Evolutionary conservation across 2,888 invertebrate species (phyloP).

Genomic region (Rhagonycha lutea): DNA sequence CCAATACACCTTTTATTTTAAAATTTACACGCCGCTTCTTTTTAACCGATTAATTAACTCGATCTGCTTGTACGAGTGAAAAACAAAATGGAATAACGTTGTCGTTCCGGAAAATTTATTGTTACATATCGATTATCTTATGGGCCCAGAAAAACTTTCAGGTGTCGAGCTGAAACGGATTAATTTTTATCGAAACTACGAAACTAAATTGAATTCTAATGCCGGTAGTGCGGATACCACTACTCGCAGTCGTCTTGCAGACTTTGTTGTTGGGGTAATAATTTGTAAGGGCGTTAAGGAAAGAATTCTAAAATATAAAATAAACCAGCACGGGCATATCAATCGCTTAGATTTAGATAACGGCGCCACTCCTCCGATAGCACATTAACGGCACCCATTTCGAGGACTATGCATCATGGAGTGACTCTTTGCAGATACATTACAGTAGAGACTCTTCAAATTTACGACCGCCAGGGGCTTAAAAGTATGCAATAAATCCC

Average conservation of each 20-base stretch:
- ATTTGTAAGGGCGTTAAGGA: constrained; percentile 21
- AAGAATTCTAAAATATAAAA: constrained; percentile 28
- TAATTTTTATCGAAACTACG: neutral
- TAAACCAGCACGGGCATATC: constrained; percentile 32
- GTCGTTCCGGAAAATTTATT: neutral
- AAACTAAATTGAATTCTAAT: neutral
- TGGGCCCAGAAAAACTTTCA: neutral
- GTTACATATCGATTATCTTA: neutral
- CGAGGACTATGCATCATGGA: constrained; percentile 50
- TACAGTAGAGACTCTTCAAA: constrained; percentile 49
- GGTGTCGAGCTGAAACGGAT: neutral
- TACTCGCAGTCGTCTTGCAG: neutral
- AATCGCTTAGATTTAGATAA: constrained; percentile 37
- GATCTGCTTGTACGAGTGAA: neutral
- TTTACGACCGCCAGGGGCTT: constrained; percentile 57
- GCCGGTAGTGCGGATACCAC: neutral
- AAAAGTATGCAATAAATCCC: constrained; percentile 58
- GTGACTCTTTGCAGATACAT: constrained; percentile 50
- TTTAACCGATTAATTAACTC: neutral
- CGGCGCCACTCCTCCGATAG: constrained; percentile 35
- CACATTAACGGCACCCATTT: constrained; percentile 39
- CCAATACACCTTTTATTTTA: constrained; percentile 18
- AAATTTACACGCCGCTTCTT: neutral
- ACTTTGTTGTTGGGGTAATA: constrained; percentile 22
- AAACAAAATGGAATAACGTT: neutral